phyloP scores from a whole-genome alignment of 2,113 vertebrate species.

The Hippopotamus amphibius region DNA sequence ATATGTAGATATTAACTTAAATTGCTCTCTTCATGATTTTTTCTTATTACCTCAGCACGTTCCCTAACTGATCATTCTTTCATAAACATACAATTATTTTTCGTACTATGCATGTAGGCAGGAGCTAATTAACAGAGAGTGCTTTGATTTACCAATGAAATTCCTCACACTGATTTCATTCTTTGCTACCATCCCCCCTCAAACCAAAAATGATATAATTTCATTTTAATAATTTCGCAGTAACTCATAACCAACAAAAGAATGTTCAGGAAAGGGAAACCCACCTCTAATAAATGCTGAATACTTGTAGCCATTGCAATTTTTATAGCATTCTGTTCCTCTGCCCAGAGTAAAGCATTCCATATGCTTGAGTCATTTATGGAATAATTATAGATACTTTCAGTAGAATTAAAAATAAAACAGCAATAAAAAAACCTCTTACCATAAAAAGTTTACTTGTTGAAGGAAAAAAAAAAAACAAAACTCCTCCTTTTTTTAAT shows the following conservation, averaged over 20 bases:
- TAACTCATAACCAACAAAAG: constrained; percentile 72
- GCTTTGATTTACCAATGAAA: constrained; percentile 77
- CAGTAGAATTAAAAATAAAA: constrained; percentile 59
- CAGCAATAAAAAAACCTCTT: constrained; percentile 24
- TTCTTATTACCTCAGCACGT: constrained; percentile 79
- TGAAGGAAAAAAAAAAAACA: background rate
- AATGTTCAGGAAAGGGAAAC: constrained; percentile 76
- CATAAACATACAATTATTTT: constrained; percentile 76
- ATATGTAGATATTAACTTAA: constrained; percentile 81
- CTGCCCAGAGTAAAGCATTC: constrained; percentile 72
- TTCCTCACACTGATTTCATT: constrained; percentile 80
- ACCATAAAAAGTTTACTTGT: constrained; percentile 63
- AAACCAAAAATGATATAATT: constrained; percentile 69
- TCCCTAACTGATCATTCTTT: constrained; percentile 82
- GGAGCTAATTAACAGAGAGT: constrained; percentile 85
- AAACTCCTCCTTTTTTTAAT: background rate
- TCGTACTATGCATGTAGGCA: constrained; percentile 71
- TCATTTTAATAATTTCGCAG: constrained; percentile 76
- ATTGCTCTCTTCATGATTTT: constrained; percentile 78
- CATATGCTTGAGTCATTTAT: constrained; percentile 82
- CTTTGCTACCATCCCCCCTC: constrained; percentile 46
- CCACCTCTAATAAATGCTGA: constrained; percentile 78
- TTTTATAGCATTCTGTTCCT: constrained; percentile 69
- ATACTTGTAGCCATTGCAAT: constrained; percentile 64
- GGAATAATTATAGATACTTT: constrained; percentile 78